Evolutionary conservation across 2,113 vertebrate genomes (phyloP).

Genomic region (Romanogobio albipinnatus): DNA sequence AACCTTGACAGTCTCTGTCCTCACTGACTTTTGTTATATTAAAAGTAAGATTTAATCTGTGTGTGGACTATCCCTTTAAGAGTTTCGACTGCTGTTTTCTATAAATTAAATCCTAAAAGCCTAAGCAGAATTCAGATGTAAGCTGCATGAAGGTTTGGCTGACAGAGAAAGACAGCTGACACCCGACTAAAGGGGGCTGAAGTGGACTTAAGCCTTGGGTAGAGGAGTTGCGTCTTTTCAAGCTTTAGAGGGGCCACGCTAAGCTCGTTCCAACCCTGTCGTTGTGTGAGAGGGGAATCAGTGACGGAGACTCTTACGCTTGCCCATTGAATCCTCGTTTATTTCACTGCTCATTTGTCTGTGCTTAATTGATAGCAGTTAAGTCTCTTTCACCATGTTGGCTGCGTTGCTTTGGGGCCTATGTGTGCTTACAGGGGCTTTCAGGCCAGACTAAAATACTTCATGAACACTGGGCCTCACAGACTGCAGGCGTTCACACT

Average conservation of each 20-base stretch:
- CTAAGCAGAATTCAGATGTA: neutral
- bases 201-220: constrained; percentile 31
- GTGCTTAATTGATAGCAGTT: constrained; percentile 54
- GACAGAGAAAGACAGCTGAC: constrained; percentile 36
- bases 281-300: constrained; percentile 48
- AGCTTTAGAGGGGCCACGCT: constrained; percentile 3
- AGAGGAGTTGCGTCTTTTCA: constrained; percentile 30
- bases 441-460: constrained; percentile 29
- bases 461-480: constrained; percentile 7
- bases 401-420: constrained; percentile 46
- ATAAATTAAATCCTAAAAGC: constrained; percentile 7
- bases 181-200: neutral
- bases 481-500: neutral
- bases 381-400: constrained; percentile 47
- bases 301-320: constrained; percentile 34
- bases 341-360: constrained; percentile 54
- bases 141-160: constrained; percentile 29
- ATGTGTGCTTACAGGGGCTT: constrained; percentile 14
- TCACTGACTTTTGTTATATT: neutral
- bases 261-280: constrained; percentile 36
- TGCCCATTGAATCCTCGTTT: constrained; percentile 42
- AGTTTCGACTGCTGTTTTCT: constrained; percentile 26
- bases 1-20: neutral
- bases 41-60: neutral
- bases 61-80: neutral